Evolutionary conservation across 2,797 vertebrate genomes (phyloP), one percentile per base, ranked within the genome.

Genomic region (Phoebastria nigripes): DNA sequence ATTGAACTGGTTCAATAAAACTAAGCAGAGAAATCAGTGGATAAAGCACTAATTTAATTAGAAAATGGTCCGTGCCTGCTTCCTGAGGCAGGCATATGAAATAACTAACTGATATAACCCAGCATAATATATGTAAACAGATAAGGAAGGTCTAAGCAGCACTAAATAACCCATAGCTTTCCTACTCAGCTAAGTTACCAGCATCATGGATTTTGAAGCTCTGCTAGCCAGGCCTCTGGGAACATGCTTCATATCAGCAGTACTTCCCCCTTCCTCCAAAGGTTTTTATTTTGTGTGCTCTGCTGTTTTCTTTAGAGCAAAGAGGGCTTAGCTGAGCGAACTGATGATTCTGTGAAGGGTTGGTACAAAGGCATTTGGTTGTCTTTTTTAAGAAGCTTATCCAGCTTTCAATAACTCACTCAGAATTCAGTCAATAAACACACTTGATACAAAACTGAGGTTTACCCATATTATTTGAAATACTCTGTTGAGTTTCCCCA

Each of bases 311-410:
- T 89, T 78, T 42, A 78, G 47, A 90, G 69, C 37, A 79, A 79
- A 92, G 49, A 82, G 7, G 31, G 39, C 15, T 91, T 82, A 89
- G n/a, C 29, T 89, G 78, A 84, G 39, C 11, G 7, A 93, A 78
- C 31, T 39, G 69, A 62, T 29, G 49, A 59, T 77, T 37, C 25
- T 41, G 21, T 78, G 44, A 88, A 86, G 46, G 73, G 37, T 7
- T 55, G 18, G 35, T 81, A 78, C 63, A 94, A 90, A 87, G 39
- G 49, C 19, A 65, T 14, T 52, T 0, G 0, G 42, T 11, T 74
- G 37, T 77, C 66, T 71, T 70, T 86, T 87, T 85, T 74, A 94
- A 96, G 71, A 67, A 42, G 65, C 89, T 84, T 94, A 78, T 78
- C 55, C 52, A 84, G 22, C 11, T 86, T 95, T 95, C 72, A 94